These are phyloP conservation scores for Sesamia inferens DNA, from an alignment of 2,888 invertebrate species.

Conservation along the genomic window DNA sequence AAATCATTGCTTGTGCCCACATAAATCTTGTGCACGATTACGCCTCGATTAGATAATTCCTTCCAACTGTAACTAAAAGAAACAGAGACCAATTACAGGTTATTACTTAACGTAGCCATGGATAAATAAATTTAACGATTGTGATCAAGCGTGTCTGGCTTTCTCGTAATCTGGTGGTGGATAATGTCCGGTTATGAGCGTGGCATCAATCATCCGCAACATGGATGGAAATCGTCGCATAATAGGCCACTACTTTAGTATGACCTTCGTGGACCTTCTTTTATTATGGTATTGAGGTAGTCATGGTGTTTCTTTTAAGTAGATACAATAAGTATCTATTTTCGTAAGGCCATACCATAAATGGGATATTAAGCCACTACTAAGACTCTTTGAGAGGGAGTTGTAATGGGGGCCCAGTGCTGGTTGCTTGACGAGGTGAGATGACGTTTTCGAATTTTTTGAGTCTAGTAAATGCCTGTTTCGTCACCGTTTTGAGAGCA, in stretches of 20 bases:
- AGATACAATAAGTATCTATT: neutral
- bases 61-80: conserved; percentile 49
- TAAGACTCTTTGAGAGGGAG: too few species aligned
- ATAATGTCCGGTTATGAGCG: conserved; percentile 54
- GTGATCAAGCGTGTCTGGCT: conserved; percentile 56
- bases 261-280: conserved; percentile 60
- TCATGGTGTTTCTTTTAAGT: conserved; percentile 14
- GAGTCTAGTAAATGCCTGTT: neutral
- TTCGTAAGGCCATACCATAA: neutral
- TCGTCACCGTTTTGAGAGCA: neutral
- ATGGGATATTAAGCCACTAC: too few species aligned
- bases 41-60: conserved; percentile 35
- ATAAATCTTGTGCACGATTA: conserved; percentile 48
- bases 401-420: neutral
- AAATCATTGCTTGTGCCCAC: conserved; percentile 22
- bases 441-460: neutral
- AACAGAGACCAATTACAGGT: conserved; percentile 48
- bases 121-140: conserved; percentile 52
- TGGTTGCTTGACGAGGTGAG: neutral
- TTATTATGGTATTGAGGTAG: conserved; percentile 33
- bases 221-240: conserved; percentile 58
- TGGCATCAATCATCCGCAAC: conserved; percentile 65
- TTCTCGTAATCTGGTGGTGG: conserved; percentile 58
- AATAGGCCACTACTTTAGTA: conserved; percentile 52
- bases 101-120: conserved; percentile 55